These are phyloP conservation scores for Lasioglossum figueresi DNA, from an alignment of 2,888 invertebrate genomes.

Conservation along the genomic window DNA sequence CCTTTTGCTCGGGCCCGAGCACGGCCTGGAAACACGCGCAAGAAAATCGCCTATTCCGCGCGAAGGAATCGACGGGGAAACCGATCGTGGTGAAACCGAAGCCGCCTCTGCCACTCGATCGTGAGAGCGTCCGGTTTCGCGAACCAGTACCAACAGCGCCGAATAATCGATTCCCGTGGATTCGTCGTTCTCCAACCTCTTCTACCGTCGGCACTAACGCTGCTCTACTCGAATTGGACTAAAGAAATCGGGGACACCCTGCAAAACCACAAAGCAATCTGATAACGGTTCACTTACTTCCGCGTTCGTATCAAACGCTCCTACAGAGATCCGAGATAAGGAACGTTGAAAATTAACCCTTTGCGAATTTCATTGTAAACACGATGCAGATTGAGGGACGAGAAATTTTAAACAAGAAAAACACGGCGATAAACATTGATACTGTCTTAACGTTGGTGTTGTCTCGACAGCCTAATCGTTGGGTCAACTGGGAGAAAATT, in stretches of 20 bases:
- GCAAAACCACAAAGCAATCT: not conserved
- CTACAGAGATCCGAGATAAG: no score
- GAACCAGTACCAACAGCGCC: not conserved
- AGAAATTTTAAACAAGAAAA: no score
- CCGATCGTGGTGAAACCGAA: not conserved
- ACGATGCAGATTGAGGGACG: no score
- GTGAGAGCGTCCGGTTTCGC: not conserved
- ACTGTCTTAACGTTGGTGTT: not conserved
- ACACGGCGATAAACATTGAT: not conserved
- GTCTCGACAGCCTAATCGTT: not conserved
- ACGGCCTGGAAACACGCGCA: not conserved
- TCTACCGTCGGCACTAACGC: not conserved
- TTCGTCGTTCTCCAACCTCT: not conserved
- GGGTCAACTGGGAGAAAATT: no score
- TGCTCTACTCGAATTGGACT: not conserved
- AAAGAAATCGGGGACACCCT: conserved; percentile 41
- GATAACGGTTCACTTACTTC: not conserved
- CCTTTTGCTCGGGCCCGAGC: not conserved
- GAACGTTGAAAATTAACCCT: no score
- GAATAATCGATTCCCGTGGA: not conserved
- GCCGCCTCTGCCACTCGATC: not conserved
- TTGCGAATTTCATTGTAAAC: no score
- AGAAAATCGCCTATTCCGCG: not conserved
- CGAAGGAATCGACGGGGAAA: not conserved
- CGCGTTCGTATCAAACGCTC: no score